Evolutionary conservation across 2,888 invertebrate genomes (phyloP).

Genomic region (Leucania comma): DNA sequence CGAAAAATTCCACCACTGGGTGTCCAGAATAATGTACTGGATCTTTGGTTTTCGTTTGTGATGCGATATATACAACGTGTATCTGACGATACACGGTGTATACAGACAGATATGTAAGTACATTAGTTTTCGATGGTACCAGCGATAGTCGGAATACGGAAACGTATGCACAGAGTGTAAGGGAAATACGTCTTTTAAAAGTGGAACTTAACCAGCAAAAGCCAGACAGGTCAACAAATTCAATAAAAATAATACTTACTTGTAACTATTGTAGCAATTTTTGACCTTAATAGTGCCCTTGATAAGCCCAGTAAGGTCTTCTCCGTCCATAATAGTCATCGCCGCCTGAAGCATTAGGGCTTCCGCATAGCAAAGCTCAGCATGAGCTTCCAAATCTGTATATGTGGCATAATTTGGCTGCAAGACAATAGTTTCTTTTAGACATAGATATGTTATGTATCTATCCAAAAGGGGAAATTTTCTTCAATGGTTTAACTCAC

Average conservation of each 20-base stretch:
- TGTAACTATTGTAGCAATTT: constrained; percentile 97
- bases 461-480: too few species aligned
- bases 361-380: constrained; percentile 98
- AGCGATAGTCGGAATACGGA: too few species aligned
- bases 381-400: constrained; percentile 96
- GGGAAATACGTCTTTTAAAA: neutral
- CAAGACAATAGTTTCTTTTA: constrained; percentile 39
- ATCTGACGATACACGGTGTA: too few species aligned
- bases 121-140: too few species aligned
- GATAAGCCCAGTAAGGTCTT: constrained; percentile 97
- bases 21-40: too few species aligned
- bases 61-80: too few species aligned
- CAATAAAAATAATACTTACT: constrained; percentile 90
- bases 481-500: too few species aligned
- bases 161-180: neutral
- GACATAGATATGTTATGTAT: too few species aligned
- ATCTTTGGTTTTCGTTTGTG: too few species aligned
- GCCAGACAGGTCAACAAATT: neutral
- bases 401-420: constrained; percentile 94
- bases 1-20: too few species aligned
- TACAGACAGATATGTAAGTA: too few species aligned
- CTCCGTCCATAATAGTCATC: constrained; percentile 98
- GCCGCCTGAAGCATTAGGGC: constrained; percentile 96
- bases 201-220: neutral
- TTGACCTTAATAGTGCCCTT: constrained; percentile 98